Percentiles rank a stretch among this genome's conserved stretches.
These are phyloP conservation scores for Euphonia xanthogaster DNA, from an alignment of 2,797 vertebrate species.

Conservation along the genomic window DNA sequence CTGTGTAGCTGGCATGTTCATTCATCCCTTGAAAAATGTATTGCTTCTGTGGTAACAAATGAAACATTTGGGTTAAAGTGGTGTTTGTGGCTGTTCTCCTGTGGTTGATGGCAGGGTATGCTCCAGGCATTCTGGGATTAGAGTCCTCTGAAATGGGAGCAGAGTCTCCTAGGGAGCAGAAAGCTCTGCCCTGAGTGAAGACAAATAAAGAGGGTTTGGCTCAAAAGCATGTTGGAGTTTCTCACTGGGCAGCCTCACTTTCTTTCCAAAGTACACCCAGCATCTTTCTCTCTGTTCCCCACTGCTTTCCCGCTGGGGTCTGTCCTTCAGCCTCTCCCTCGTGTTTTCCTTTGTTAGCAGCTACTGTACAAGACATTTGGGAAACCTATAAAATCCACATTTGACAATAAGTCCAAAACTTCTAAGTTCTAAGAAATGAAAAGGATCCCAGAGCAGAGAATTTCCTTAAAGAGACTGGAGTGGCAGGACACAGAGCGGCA, in stretches of 20 bases:
- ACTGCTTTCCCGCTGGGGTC: background rate
- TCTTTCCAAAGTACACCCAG: background rate
- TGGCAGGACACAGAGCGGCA: background rate
- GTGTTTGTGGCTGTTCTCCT: slow-evolving; percentile 18
- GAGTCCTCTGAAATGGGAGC: background rate
- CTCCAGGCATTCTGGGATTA: background rate
- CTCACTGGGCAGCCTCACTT: background rate
- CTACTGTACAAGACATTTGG: background rate
- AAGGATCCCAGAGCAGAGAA: slow-evolving; percentile 15
- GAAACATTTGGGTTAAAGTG: background rate
- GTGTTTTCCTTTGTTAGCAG: slow-evolving; percentile 27
- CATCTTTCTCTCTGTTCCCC: background rate
- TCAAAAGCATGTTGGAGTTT: background rate
- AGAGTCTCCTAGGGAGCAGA: background rate
- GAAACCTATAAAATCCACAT: slow-evolving; percentile 42
- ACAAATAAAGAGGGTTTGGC: background rate
- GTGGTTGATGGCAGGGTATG: background rate
- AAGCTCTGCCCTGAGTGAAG: background rate
- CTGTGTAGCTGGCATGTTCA: background rate
- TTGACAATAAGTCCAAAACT: background rate
- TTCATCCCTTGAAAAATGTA: background rate
- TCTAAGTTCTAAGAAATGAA: background rate
- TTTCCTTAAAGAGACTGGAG: background rate
- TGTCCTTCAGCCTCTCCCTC: background rate
- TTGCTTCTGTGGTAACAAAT: slow-evolving; percentile 7